A percentile compares a stretch with the other conserved stretches of the same genome.
phyloP scores from a whole-genome alignment of 30 jellyfish, hydroid and myxozoan species.

The Calvadosia cruxmelitensis region DNA sequence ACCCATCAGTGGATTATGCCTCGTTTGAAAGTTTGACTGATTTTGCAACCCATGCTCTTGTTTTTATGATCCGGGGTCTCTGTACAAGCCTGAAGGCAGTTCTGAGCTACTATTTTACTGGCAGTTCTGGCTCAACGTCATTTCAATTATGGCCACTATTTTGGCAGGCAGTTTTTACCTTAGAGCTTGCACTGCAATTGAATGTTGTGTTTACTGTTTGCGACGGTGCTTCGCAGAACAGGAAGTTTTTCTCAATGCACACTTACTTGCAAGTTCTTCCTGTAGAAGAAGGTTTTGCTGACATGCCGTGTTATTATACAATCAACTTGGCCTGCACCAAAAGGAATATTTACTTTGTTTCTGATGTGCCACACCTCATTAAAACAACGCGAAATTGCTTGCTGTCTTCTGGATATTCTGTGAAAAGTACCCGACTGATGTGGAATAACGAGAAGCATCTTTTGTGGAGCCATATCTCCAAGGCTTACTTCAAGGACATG shows the following conservation, averaged over 20 bases:
- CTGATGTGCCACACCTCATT: conserved; percentile 33
- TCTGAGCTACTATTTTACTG: conserved; percentile 17
- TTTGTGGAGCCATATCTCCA: no score
- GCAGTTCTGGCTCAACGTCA: conserved; percentile 5
- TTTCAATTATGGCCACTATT: conserved; percentile 7
- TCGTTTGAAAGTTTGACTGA: neutral
- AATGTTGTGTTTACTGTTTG: no score
- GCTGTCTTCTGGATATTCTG: conserved; percentile 17
- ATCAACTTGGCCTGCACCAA: neutral
- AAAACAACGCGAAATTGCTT: conserved; percentile 35
- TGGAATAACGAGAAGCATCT: neutral
- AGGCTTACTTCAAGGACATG: no score
- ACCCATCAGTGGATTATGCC: neutral
- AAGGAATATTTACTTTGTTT: conserved; percentile 18
- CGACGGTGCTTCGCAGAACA: no score
- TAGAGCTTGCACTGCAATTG: no score
- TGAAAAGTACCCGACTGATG: conserved; percentile 2
- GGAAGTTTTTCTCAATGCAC: no score
- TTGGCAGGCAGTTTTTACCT: no score
- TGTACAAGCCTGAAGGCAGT: conserved; percentile 20
- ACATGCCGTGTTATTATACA: neutral
- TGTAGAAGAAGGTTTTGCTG: neutral
- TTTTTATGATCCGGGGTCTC: conserved; percentile 6
- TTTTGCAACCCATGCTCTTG: conserved; percentile 21
- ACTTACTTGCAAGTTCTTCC: neutral